phyloP scores from a whole-genome alignment of 2,888 invertebrate genomes.

The Lasius fuliginosus region DNA sequence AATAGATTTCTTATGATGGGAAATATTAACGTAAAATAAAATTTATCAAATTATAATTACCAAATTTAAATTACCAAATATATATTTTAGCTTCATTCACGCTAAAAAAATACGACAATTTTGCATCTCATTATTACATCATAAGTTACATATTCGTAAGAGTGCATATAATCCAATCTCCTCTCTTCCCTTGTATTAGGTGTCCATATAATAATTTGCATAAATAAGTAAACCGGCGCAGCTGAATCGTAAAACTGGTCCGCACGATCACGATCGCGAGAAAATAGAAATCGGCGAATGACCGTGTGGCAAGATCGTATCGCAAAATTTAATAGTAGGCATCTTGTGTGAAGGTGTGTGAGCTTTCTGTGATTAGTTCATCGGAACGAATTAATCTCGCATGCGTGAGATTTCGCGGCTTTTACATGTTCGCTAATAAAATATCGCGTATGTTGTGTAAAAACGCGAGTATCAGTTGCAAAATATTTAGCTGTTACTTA shows the following conservation, averaged over 20 bases:
- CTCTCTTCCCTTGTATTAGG: neutral
- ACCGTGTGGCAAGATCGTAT: conserved; percentile 10
- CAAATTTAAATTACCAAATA: too few species aligned
- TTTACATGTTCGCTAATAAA: neutral
- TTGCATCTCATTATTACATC: conserved; percentile 14
- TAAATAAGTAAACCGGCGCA: neutral
- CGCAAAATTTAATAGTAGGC: conserved; percentile 25
- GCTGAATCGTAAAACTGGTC: conserved; percentile 12
- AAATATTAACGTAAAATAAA: neutral
- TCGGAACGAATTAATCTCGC: conserved; percentile 22
- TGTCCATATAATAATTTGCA: conserved; percentile 16
- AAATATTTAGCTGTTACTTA: neutral
- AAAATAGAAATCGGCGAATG: conserved; percentile 28
- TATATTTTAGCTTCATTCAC: neutral
- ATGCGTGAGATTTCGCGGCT: conserved; percentile 30
- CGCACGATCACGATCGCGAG: neutral
- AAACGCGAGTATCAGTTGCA: neutral
- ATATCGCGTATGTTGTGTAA: neutral
- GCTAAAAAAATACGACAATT: neutral
- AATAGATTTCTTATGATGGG: neutral
- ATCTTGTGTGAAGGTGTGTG: neutral
- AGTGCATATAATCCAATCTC: neutral
- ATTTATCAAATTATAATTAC: neutral
- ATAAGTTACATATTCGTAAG: neutral
- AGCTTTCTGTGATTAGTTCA: conserved; percentile 35